phyloP scores from a whole-genome alignment of 2,113 vertebrate genomes.

The Microcebus lehilahytsara region DNA sequence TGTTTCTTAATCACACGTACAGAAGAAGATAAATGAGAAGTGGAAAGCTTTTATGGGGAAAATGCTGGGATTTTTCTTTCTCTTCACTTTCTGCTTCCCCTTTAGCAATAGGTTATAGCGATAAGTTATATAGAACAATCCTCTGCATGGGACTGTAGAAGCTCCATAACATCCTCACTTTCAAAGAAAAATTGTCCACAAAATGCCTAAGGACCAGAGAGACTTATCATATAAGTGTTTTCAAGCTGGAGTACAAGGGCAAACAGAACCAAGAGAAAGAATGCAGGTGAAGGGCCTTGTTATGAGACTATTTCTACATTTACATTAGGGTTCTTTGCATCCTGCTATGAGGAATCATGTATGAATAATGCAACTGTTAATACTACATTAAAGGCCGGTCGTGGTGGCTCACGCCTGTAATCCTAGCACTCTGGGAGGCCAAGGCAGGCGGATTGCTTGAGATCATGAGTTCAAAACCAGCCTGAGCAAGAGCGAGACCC shows the following conservation, averaged over 20 bases:
- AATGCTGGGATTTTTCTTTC: background rate
- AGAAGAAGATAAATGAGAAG: background rate
- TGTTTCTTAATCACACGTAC: background rate
- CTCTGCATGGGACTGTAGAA: background rate
- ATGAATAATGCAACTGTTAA: background rate
- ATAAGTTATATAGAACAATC: background rate
- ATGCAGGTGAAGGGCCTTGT: background rate
- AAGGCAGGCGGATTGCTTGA: too few relatives aligned
- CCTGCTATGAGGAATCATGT: background rate
- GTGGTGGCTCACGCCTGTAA: too few relatives aligned
- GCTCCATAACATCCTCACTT: background rate
- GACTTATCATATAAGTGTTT: background rate
- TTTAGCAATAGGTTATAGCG: slow-evolving; percentile 55
- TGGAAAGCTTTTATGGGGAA: background rate
- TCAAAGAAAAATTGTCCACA: background rate
- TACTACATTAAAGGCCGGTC: background rate
- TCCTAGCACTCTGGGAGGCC: too few relatives aligned
- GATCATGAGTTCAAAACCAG: too few relatives aligned
- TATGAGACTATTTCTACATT: background rate
- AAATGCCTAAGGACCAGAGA: background rate
- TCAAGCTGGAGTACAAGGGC: background rate
- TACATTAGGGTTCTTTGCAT: background rate
- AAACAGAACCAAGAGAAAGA: background rate
- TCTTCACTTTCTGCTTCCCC: background rate
- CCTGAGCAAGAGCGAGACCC: too few relatives aligned